Conservation (phyloP, 2,797 vertebrate species). For the Sebastes reedi region DNA sequence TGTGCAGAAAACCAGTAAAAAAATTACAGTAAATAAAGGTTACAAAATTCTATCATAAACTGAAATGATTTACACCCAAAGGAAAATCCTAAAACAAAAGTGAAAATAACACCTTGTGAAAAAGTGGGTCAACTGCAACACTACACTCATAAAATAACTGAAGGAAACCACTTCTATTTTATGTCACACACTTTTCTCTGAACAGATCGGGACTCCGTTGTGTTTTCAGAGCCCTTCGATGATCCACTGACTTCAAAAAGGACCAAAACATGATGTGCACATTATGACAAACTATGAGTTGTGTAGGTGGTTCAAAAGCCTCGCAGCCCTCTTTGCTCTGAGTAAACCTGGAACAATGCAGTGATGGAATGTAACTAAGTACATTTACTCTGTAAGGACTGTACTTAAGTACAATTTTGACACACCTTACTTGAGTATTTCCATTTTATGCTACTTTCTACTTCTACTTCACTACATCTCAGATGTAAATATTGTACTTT, state of each 20-base stretch:
- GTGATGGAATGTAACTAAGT: too few relatives aligned
- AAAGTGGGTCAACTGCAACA: background rate
- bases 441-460: too few relatives aligned
- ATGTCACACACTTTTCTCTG: too few relatives aligned
- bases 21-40: background rate
- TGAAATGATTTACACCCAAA: background rate
- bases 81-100: background rate
- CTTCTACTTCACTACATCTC: too few relatives aligned
- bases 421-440: too few relatives aligned
- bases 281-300: background rate
- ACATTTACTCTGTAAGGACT: too few relatives aligned
- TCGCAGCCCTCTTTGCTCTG: background rate
- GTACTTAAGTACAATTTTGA: too few relatives aligned
- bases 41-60: background rate
- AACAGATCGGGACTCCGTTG: too few relatives aligned
- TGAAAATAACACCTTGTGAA: background rate
- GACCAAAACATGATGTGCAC: background rate
- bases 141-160: background rate
- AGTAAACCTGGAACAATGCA: background rate
- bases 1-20: background rate
- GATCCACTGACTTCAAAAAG: background rate
- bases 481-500: too few relatives aligned
- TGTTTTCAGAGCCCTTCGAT: background rate
- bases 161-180: fast-evolving
- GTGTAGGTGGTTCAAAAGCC: background rate